A percentile compares a stretch with the other conserved stretches of the same genome.
phyloP scores from a whole-genome alignment of 2,797 vertebrate genomes.

The Rhinatrema bivittatum region DNA sequence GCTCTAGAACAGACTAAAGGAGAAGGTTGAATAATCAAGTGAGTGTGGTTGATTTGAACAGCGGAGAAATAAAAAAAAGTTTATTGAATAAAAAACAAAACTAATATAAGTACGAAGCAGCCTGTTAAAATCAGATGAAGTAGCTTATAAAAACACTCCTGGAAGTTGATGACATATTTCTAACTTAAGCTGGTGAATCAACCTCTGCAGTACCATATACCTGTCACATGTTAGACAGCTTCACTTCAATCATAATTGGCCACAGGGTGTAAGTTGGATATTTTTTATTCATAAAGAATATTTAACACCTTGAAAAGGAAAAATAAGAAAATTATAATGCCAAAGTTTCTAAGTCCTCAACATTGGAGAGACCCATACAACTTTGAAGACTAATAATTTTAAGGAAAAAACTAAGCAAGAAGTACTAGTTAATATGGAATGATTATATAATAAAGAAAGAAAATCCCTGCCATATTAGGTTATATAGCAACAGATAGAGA shows the following conservation, averaged over 20 bases:
- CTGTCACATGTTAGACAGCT: constrained; percentile 7
- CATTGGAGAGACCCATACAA: no score
- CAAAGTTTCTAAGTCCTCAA: no score
- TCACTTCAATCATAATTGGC: constrained; percentile 15
- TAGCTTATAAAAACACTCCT: constrained; percentile 12
- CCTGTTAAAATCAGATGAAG: constrained; percentile 18
- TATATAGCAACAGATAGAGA: no score
- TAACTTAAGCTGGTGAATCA: constrained; percentile 7
- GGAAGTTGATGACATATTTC: constrained; percentile 11
- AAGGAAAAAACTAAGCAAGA: no score
- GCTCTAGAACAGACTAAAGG: constrained; percentile 19
- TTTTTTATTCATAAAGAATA: no score
- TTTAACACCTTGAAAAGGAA: no score
- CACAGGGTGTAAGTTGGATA: constrained; percentile 16
- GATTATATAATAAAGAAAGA: no score
- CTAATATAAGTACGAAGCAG: constrained; percentile 23
- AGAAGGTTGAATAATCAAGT: constrained; percentile 23
- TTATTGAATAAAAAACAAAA: constrained; percentile 24
- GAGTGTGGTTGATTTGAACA: constrained; percentile 16
- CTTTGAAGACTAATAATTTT: no score
- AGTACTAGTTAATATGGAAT: no score
- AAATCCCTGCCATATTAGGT: no score
- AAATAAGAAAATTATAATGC: no score
- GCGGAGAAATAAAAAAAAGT: constrained; percentile 24
- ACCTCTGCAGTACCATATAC: constrained; percentile 1